phyloP scores from a whole-genome alignment of 2,113 vertebrate genomes.

The human region GRCh38 chr4:122218001-122218500 shows the following conservation, averaged over 20 bases:
- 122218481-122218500: neutral
- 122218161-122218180: too few species aligned
- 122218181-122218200: neutral
- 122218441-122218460: neutral
- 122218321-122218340: neutral
- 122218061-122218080: too few species aligned
- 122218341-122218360: neutral
- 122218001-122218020: too few species aligned
- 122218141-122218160: too few species aligned
- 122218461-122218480: neutral
- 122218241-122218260: conserved; percentile 28
- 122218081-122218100: too few species aligned
- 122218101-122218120: too few species aligned
- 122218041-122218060: too few species aligned
- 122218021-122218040: too few species aligned
- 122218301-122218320: neutral
- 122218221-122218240: neutral
- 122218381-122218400: neutral
- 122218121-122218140: too few species aligned
- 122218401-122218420: neutral
- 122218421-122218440: neutral
- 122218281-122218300: neutral
- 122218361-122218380: neutral
- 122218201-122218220: neutral
- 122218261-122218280: neutral